These are phyloP conservation scores for Lasius platythorax DNA, from an alignment of 2,888 invertebrate genomes.

Conservation along the genomic window DNA sequence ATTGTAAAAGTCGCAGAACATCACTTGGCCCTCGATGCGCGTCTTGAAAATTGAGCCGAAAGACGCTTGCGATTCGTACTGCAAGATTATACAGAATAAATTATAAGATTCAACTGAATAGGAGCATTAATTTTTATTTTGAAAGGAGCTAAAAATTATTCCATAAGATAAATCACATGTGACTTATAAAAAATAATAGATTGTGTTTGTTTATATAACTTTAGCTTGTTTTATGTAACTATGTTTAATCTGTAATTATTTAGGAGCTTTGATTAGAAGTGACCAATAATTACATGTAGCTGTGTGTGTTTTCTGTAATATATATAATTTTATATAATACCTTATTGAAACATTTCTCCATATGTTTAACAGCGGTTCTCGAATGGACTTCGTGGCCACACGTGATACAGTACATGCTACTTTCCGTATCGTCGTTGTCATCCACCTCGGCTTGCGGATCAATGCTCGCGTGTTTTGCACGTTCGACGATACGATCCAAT, in stretches of 20 bases:
- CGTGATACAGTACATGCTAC: constrained; percentile 97
- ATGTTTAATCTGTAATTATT: neutral
- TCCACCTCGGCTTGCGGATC: constrained; percentile 88
- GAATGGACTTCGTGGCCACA: constrained; percentile 98
- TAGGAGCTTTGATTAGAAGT: neutral
- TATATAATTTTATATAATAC: constrained; percentile 80
- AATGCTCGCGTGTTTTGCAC: constrained; percentile 91
- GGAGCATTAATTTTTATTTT: neutral
- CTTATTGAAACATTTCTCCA: constrained; percentile 99
- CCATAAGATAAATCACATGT: neutral
- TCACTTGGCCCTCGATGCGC: constrained; percentile 96
- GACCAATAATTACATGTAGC: neutral
- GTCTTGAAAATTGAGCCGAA: constrained; percentile 98
- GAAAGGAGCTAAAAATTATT: neutral
- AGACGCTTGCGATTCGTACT: constrained; percentile 98
- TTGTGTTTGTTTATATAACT: neutral
- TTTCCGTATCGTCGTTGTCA: constrained; percentile 90
- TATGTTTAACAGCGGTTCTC: constrained; percentile 96
- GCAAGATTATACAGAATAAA: constrained; percentile 71
- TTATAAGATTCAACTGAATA: neutral
- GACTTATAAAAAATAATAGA: neutral
- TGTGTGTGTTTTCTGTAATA: neutral
- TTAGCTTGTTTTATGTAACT: too few relatives aligned
- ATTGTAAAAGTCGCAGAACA: constrained; percentile 99
- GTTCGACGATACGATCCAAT: constrained; percentile 93